Base-by-base conservation (phyloP, 2,797 vertebrate species). In the Lepilemur ruficaudatus region DNA sequence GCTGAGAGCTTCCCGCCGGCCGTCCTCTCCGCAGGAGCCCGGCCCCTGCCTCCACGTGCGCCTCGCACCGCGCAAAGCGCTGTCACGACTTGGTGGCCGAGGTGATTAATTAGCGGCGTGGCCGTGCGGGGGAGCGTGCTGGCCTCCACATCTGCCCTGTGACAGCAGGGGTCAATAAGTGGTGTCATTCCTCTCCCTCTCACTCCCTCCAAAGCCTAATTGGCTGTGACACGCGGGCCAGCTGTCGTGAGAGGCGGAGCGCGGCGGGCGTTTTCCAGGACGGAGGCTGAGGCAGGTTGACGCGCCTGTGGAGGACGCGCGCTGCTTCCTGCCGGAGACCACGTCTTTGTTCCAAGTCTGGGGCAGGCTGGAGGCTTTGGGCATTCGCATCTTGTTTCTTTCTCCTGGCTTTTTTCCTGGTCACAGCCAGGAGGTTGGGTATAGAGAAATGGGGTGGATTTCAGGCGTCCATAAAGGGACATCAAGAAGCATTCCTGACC, bases 91-190 rank as follows among this genome's bases (percentile, higher is more conserved):
- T 28, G 1, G 25, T 10, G 89, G 93, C 7, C 2, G 81, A 98
- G 98, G 98, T 98, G 98, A 98, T 98, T 98, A 98, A 99, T 99
- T 98, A 98, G 98, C 70, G 0, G 82, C 2, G 4, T 48, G 75
- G 94, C 25, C 0, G 52, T 69, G 92, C 81, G 30, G 23, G 30
- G 69, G 41, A 97, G 32, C 92, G 97, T 96, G 98, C 98, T 25
- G 75, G 97, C 97, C 96, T 96, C 97, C 98, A 97, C 98, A 98
- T 98, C 98, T 98, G 98, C 98, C 98, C 98, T 95, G 72, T 17
- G 41, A 96, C 98, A 98, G 98, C 98, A 48, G 98, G 98, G 97
- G 43, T 57, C 97, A 79, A 0, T 12, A 72, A 65, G 93, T 67
- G 0, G 96, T 98, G 98, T 98, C 98, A 97, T 98, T 32, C 73